Conservation (phyloP, 2,113 vertebrate species). For the Cathartes aura region DNA sequence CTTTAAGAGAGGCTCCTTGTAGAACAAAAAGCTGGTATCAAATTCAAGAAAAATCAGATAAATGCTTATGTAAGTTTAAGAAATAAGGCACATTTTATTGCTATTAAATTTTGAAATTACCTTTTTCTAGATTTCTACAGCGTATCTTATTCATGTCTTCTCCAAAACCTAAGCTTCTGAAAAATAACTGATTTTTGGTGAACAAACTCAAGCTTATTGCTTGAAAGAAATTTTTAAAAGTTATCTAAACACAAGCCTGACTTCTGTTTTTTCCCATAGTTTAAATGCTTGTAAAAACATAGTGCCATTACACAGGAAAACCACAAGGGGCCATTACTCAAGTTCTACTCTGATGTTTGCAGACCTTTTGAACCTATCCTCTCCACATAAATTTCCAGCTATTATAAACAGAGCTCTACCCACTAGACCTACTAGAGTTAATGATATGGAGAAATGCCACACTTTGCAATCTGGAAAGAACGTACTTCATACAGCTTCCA, state of each 20-base stretch:
- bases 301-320: neutral
- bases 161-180: neutral
- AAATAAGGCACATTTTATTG: neutral
- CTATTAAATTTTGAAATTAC: neutral
- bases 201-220: neutral
- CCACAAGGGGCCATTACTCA: conserved; percentile 24
- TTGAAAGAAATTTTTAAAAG: neutral
- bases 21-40: neutral
- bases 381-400: neutral
- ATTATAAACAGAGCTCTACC: neutral
- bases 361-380: neutral
- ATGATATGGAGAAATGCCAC: neutral
- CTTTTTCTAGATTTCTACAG: neutral
- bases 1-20: neutral
- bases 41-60: neutral
- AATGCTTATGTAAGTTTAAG: neutral
- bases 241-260: neutral
- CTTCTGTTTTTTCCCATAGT: neutral
- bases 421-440: neutral
- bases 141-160: neutral
- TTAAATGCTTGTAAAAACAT: neutral
- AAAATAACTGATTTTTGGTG: neutral
- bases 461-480: neutral
- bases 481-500: neutral
- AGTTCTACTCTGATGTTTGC: neutral